These are phyloP conservation scores for Leptarthrus brevirostris DNA, from an alignment of 2,888 invertebrate genomes.

Conservation along the genomic window DNA sequence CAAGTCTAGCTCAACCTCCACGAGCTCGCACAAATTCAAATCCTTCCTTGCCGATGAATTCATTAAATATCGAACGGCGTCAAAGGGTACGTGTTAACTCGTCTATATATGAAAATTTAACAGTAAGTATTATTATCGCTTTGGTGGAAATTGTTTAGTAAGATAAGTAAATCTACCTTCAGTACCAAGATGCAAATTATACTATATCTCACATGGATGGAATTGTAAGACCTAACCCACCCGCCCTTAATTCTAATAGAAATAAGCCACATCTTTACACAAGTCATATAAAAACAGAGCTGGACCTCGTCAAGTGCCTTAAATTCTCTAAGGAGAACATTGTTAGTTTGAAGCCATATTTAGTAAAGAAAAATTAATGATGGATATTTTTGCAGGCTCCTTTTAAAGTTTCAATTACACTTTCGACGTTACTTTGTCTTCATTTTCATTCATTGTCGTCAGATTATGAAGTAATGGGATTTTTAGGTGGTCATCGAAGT, in stretches of 20 bases:
- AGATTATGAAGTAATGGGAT: slow-evolving; percentile 80
- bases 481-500: slow-evolving; percentile 71
- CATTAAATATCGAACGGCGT: slow-evolving; percentile 30
- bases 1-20: slow-evolving; percentile 50
- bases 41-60: background rate
- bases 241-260: background rate
- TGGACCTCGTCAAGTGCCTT: slow-evolving; percentile 56
- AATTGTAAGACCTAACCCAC: slow-evolving; percentile 33
- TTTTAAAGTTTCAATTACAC: slow-evolving; percentile 71
- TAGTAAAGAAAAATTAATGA: slow-evolving; percentile 3
- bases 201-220: slow-evolving; percentile 54
- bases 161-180: background rate
- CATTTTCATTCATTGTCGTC: slow-evolving; percentile 79
- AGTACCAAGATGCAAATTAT: slow-evolving; percentile 52
- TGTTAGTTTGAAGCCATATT: slow-evolving; percentile 33
- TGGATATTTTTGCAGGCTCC: slow-evolving; percentile 70
- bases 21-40: slow-evolving; percentile 37
- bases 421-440: slow-evolving; percentile 74
- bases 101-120: background rate
- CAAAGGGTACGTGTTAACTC: background rate
- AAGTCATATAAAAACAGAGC: slow-evolving; percentile 51
- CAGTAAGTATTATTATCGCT: background rate
- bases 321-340: slow-evolving; percentile 54
- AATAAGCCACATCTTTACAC: slow-evolving; percentile 19
- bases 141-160: background rate